Conservation (phyloP, 2,113 vertebrate species). For the Formicarius rufipectus region DNA sequence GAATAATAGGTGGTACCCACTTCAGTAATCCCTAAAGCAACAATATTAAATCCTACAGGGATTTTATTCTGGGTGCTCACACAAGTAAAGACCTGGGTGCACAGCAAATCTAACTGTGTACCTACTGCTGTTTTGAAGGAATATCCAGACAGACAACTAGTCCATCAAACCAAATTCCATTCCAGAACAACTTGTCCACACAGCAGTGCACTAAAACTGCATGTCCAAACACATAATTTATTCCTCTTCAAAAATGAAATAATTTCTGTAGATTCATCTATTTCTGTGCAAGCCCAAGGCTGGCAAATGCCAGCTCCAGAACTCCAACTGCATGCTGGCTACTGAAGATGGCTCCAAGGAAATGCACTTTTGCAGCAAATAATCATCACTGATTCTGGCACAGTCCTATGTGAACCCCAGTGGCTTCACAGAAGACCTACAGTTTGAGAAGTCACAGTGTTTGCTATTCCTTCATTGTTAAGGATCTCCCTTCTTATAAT, state of each 20-base stretch:
- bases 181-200: background rate
- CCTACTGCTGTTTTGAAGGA: background rate
- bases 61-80: background rate
- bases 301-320: background rate
- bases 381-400: background rate
- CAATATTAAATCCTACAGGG: background rate
- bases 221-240: background rate
- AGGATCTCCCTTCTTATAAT: background rate
- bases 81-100: background rate
- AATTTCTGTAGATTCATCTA: background rate
- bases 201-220: background rate
- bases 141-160: background rate
- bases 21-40: background rate
- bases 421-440: background rate
- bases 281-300: background rate
- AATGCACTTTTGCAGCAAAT: background rate
- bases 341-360: background rate
- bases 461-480: background rate
- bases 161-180: background rate
- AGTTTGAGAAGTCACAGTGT: background rate
- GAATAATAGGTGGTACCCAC: background rate
- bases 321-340: background rate
- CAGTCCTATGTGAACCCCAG: background rate
- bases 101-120: background rate
- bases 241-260: background rate